Conservation (phyloP, 2,888 invertebrate genomes). For the Lacanobia wlatinum region DNA sequence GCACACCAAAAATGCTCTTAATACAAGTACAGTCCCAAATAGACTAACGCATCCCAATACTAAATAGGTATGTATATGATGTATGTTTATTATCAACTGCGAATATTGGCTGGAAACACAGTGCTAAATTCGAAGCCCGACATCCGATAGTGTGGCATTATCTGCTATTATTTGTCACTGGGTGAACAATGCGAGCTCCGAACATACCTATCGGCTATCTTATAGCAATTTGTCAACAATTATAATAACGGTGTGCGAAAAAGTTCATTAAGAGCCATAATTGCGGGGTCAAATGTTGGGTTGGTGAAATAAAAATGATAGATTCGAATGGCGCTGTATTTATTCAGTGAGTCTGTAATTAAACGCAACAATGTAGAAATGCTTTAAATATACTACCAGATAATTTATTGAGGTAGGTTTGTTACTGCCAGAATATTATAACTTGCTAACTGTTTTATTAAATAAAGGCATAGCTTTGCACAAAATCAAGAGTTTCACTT, state of each 20-base stretch:
- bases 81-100: constrained; percentile 87
- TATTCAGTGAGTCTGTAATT: not conserved
- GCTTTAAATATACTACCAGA: not conserved
- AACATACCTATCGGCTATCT: constrained; percentile 80
- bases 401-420: not conserved
- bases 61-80: constrained; percentile 67
- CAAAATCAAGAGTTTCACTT: not conserved
- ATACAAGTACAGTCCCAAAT: constrained; percentile 27
- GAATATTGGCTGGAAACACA: constrained; percentile 89
- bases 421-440: not conserved
- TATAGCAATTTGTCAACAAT: constrained; percentile 85
- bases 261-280: constrained; percentile 69
- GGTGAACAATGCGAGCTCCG: constrained; percentile 85
- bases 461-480: not conserved
- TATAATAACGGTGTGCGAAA: constrained; percentile 75
- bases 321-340: constrained; percentile 1
- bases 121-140: constrained; percentile 87
- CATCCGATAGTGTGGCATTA: constrained; percentile 90
- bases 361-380: not conserved
- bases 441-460: not conserved
- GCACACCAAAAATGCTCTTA: constrained; percentile 5
- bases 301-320: constrained; percentile 19
- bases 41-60: constrained; percentile 42
- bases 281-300: constrained; percentile 52
- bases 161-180: constrained; percentile 90